phyloP scores from a whole-genome alignment of 2,797 vertebrate genomes.

The Alca torda region DNA sequence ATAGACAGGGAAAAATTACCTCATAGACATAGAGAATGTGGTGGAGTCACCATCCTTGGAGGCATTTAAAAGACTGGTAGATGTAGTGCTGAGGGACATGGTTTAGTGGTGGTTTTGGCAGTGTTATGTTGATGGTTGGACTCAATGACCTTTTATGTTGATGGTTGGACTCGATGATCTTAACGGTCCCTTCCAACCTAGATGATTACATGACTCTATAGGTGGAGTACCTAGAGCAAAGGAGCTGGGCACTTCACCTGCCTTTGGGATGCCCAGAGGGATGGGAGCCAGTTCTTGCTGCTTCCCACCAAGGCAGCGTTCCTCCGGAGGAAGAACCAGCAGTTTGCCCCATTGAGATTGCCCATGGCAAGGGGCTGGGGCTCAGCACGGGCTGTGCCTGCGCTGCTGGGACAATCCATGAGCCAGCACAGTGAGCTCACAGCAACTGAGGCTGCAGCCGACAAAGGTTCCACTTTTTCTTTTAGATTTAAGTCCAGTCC shows the following conservation, averaged over 20 bases:
- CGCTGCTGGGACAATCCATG: neutral
- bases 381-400: neutral
- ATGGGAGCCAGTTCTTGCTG: neutral
- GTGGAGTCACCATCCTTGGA: neutral
- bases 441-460: neutral
- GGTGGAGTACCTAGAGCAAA: neutral
- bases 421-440: neutral
- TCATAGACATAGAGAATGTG: rapidly evolving
- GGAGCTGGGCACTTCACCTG: neutral
- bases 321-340: neutral
- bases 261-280: neutral
- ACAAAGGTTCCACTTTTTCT: neutral
- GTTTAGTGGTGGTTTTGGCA: neutral
- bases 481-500: neutral
- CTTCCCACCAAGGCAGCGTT: rapidly evolving
- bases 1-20: neutral
- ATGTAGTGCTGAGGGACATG: neutral
- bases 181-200: neutral
- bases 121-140: neutral
- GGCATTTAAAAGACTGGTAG: neutral
- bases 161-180: neutral
- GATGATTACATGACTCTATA: too few relatives aligned
- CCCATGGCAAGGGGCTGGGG: neutral
- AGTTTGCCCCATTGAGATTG: rapidly evolving
- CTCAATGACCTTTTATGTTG: neutral